Conservation (phyloP, 2,888 invertebrate genomes). For the Erebia aethiops region DNA sequence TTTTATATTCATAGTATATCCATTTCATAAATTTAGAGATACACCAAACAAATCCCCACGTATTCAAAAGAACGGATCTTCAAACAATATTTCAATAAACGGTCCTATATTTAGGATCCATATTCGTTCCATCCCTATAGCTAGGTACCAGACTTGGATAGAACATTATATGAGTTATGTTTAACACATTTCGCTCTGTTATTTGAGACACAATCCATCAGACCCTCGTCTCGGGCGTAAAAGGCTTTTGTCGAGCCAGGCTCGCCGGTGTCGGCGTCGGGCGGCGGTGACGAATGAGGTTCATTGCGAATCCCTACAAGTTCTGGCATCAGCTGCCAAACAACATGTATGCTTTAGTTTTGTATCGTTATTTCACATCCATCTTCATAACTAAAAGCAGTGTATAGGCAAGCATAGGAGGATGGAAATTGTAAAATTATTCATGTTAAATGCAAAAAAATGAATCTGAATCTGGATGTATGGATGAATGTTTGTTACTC, state of each 20-base stretch:
- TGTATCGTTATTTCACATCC: background rate
- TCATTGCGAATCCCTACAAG: background rate
- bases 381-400: no score
- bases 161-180: background rate
- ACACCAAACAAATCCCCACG: no score
- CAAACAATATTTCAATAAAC: no score
- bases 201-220: slow-evolving; percentile 1
- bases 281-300: background rate
- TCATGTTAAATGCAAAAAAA: no score
- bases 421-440: no score
- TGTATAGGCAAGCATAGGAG: no score
- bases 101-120: no score
- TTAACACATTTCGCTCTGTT: background rate
- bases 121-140: background rate
- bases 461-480: no score
- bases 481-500: no score
- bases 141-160: background rate
- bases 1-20: no score
- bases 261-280: background rate
- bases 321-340: background rate
- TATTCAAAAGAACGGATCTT: no score
- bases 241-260: slow-evolving; percentile 1
- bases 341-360: background rate
- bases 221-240: background rate
- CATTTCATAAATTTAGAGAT: no score